Conservation (phyloP, 2,113 vertebrate genomes). For the Chelonoidis abingdonii region DNA sequence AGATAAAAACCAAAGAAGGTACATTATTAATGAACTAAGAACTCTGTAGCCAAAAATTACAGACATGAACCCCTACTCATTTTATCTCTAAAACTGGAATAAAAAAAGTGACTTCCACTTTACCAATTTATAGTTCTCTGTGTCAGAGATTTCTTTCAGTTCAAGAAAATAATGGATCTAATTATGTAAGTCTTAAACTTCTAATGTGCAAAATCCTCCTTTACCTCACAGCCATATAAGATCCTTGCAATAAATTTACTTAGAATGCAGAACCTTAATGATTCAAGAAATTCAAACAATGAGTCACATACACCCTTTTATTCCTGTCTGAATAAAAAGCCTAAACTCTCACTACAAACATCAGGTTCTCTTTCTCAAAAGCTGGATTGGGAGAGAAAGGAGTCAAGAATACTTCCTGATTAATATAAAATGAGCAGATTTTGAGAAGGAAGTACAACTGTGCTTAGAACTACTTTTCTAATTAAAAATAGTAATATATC, state of each 20-base stretch:
- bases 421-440: not conserved
- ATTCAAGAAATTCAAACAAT: conserved; percentile 32
- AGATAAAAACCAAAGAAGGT: not conserved
- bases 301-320: not conserved
- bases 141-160: conserved; percentile 6
- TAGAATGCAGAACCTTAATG: conserved; percentile 3
- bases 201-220: not conserved
- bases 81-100: not conserved
- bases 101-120: not conserved
- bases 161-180: not conserved
- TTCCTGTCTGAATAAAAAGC: conserved; percentile 16
- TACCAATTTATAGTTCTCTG: conserved; percentile 2
- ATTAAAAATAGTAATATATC: not conserved
- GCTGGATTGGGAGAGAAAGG: not conserved
- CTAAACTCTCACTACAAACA: not conserved
- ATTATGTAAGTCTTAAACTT: not conserved
- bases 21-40: not conserved
- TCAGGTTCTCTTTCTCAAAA: not conserved
- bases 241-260: not conserved
- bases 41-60: not conserved
- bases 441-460: not conserved
- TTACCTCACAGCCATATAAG: not conserved
- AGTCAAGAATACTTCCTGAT: not conserved
- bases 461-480: not conserved
- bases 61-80: not conserved